Conservation (phyloP, 23 tunicate genomes). For the Clavelina lepadiformis region DNA sequence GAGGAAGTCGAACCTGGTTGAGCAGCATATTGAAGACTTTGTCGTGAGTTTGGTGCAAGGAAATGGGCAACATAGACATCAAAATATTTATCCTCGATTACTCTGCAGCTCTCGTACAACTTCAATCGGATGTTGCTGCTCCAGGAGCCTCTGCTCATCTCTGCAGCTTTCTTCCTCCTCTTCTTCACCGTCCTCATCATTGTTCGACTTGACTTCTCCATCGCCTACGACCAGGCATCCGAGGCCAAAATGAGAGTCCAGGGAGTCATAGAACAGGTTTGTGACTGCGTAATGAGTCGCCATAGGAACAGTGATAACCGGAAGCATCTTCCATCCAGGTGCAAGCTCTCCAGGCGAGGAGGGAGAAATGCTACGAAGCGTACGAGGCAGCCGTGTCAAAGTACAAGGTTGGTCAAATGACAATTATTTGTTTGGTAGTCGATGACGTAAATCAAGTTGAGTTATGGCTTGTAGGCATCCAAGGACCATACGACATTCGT, state of each 20-base stretch:
- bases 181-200: slow-evolving; percentile 90
- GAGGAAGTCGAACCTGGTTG: slow-evolving; percentile 61
- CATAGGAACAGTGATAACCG: background rate
- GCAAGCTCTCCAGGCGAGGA: slow-evolving; percentile 43
- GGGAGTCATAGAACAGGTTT: slow-evolving; percentile 78
- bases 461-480: background rate
- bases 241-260: slow-evolving; percentile 80
- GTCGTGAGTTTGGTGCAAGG: slow-evolving; percentile 28
- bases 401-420: slow-evolving; percentile 35
- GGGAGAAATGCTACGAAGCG: slow-evolving; percentile 51
- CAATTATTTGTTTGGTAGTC: background rate
- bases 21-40: slow-evolving; percentile 85
- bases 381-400: slow-evolving; percentile 66
- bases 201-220: slow-evolving; percentile 92
- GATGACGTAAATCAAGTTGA: background rate
- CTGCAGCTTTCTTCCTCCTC: slow-evolving; percentile 81
- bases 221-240: slow-evolving; percentile 70
- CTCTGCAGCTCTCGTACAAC: slow-evolving; percentile 56
- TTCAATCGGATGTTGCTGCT: slow-evolving; percentile 80
- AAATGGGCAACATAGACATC: too few species aligned
- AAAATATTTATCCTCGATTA: too few species aligned
- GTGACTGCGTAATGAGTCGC: background rate
- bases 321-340: slow-evolving; percentile 22
- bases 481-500: slow-evolving; percentile 44
- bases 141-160: slow-evolving; percentile 90